These are phyloP conservation scores for Coendou prehensilis DNA, from an alignment of 2,797 vertebrate species.

Conservation along the genomic window DNA sequence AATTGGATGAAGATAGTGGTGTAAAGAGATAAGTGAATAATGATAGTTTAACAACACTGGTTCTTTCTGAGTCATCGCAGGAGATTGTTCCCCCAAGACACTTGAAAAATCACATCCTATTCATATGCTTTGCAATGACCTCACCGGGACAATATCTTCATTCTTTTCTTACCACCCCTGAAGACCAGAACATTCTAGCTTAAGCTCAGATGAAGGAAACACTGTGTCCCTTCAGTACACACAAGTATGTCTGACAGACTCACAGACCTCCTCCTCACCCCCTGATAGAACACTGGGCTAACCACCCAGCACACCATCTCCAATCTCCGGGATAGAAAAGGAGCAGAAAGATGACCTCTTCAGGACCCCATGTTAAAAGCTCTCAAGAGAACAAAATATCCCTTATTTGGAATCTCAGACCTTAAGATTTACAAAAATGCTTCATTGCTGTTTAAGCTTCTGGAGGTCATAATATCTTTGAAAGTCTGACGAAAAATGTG, in stretches of 20 bases:
- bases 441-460: not conserved
- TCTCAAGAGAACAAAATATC: not conserved
- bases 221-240: not conserved
- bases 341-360: not conserved
- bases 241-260: not conserved
- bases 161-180: not conserved
- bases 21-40: not conserved
- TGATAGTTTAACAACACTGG: not conserved
- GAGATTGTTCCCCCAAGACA: not conserved
- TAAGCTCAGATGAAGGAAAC: not conserved
- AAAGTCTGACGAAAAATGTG: not conserved
- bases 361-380: not conserved
- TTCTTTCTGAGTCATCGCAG: not conserved
- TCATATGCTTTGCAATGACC: not conserved
- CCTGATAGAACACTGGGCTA: not conserved
- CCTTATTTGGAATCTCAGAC: not conserved
- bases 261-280: not conserved
- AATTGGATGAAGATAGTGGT: not conserved
- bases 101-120: not conserved
- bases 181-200: not conserved
- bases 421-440: not conserved
- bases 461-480: not conserved
- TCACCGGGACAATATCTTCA: not conserved
- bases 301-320: not conserved
- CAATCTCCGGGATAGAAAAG: not conserved